A percentile compares a stretch with the other conserved stretches of the same genome.
Evolutionary conservation across 2,113 vertebrate genomes (phyloP).

Genomic region (Corythoichthys haematopterus): DNA sequence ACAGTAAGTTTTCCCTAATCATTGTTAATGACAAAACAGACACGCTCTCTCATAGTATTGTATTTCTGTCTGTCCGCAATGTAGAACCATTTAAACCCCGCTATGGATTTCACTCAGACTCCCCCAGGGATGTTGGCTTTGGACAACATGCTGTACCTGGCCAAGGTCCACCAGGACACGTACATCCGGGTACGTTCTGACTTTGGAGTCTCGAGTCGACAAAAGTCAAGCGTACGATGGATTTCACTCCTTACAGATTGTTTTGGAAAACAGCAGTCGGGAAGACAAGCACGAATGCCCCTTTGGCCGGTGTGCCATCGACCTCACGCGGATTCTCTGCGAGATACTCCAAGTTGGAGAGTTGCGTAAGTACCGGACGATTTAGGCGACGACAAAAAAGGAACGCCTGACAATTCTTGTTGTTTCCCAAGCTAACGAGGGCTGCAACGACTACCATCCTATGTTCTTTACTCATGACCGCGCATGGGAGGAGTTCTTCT

Average conservation of each 20-base stretch:
- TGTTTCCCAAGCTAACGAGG: conserved; percentile 83
- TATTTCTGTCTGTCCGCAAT: conserved; percentile 7
- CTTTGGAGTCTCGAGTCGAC: background rate
- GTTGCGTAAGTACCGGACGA: conserved; percentile 78
- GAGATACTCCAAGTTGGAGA: conserved; percentile 97
- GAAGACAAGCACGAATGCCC: conserved; percentile 97
- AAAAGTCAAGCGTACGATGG: background rate
- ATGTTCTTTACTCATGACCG: conserved; percentile 99
- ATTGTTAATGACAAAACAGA: background rate
- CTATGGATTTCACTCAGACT: conserved; percentile 94
- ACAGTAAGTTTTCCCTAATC: conserved; percentile 73
- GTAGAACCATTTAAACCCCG: conserved; percentile 95
- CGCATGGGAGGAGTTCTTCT: conserved; percentile 96
- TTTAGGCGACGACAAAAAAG: background rate
- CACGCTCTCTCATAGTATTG: background rate
- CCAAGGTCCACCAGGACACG: conserved; percentile 92
- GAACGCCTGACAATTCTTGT: background rate
- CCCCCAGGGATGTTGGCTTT: conserved; percentile 95
- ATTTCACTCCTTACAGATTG: conserved; percentile 73
- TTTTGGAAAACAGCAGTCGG: conserved; percentile 94
- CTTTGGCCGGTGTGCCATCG: conserved; percentile 95
- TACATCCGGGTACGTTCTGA: conserved; percentile 84
- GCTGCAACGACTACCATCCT: conserved; percentile 94
- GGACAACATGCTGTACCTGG: conserved; percentile 97
- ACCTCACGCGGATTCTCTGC: conserved; percentile 92